A percentile compares a stretch with the other conserved stretches of the same genome.
Conservation (phyloP, 2,888 invertebrate species). For the Agrypnus murinus region DNA sequence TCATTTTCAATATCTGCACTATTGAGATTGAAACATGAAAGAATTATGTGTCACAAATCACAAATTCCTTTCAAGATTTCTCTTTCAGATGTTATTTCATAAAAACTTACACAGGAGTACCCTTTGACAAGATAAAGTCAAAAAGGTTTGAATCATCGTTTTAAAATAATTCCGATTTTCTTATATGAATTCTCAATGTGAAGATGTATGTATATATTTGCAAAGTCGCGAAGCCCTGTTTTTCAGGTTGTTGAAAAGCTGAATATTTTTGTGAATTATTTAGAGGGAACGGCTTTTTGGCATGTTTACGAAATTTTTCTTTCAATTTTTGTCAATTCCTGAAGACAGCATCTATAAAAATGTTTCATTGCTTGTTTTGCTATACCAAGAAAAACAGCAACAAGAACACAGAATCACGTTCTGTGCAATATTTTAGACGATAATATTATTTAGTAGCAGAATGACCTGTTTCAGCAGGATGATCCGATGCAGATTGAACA, state of each 20-base stretch:
- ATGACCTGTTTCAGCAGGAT: no score
- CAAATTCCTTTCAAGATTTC: constrained; percentile 23
- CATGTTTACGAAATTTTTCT: constrained; percentile 18
- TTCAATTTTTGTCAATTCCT: constrained; percentile 24
- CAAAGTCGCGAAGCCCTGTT: background rate
- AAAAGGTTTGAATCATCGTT: constrained; percentile 3
- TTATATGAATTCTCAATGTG: background rate
- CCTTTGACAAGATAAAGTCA: constrained; percentile 10
- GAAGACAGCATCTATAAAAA: constrained; percentile 1
- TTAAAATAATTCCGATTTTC: constrained; percentile 30
- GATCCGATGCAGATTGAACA: no score
- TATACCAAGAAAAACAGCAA: constrained; percentile 19
- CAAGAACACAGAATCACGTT: constrained; percentile 14
- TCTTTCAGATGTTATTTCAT: constrained; percentile 3
- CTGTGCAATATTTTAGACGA: constrained; percentile 18
- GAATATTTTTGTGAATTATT: constrained; percentile 5
- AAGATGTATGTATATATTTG: constrained; percentile 21
- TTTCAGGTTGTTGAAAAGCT: background rate
- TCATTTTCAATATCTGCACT: constrained; percentile 31
- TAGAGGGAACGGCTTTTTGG: background rate
- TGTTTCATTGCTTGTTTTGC: background rate
- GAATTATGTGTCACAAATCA: no score
- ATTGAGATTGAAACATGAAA: no score
- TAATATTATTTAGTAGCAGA: background rate
- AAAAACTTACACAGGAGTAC: background rate